phyloP scores from a whole-genome alignment of 2,797 vertebrate genomes.

The Scolopax rusticola region DNA sequence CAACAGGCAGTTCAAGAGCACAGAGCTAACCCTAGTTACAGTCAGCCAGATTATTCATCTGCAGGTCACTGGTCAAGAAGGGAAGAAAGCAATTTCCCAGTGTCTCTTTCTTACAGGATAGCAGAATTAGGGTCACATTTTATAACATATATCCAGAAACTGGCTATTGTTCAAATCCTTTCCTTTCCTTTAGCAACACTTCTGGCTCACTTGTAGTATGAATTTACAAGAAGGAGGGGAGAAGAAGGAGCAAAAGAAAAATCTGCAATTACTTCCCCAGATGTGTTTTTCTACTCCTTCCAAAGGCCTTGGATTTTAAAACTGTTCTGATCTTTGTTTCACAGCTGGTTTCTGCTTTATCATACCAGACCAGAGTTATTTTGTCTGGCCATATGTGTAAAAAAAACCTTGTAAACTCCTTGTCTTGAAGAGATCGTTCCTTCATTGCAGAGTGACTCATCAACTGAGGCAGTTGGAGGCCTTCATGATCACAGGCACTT shows the following conservation, averaged over 20 bases:
- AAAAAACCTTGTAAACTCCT: not conserved
- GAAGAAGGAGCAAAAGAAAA: not conserved
- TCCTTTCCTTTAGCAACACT: not conserved
- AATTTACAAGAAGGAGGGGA: not conserved
- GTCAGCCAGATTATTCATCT: not conserved
- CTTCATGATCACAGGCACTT: not conserved
- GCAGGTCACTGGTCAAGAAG: not conserved
- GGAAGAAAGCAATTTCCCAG: not conserved
- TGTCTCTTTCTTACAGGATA: not conserved
- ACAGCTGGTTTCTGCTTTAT: not conserved
- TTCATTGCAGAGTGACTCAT: not conserved
- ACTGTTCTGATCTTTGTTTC: not conserved
- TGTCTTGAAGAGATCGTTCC: not conserved
- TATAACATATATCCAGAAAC: not conserved
- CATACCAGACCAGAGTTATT: not conserved
- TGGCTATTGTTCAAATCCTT: not conserved
- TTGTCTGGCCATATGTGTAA: not conserved
- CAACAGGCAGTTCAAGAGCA: not conserved
- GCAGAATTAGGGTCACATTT: not conserved
- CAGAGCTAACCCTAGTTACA: not conserved
- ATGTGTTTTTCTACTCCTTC: not conserved
- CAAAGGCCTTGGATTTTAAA: not conserved
- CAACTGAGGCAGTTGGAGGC: not conserved
- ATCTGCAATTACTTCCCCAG: not conserved
- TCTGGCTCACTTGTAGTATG: not conserved